Base-by-base conservation (phyloP, 1,140 invertebrate species). In the Trichogramma pretiosum region DNA sequence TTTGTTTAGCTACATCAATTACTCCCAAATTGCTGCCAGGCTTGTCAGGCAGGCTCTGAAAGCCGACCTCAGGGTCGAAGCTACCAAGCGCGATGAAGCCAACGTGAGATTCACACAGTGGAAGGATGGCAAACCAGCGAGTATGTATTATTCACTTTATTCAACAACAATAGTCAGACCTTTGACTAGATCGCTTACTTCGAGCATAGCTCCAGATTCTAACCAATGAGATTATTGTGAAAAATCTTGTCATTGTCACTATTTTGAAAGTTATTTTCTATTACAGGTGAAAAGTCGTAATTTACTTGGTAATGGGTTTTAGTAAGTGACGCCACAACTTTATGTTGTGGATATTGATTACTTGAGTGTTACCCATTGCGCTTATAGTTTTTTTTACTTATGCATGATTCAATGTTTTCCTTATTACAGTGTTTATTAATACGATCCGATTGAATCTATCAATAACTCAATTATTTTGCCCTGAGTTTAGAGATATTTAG, bases 21-120 rank as follows among this genome's bases (percentile, higher is more conserved):
- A 90, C 65, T 93, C 90, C 21, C 86, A 84, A 63, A 89, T 93
- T 63, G 87, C 89, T 59, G 89, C 90, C 10, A 82, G 77, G 63
- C 68, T 90, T 26, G 72, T 93, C 35, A 77, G 91, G 19, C 74
- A 82, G 61, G 78, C 86, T 16, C 64, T 95, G 46, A 93, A 91
- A 67, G 58, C 77, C 1, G 83, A 91, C 26, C 52, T 85, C 0
- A 77, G 73, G 59, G 70, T 69, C 13, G 88, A 88, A 41, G 89
- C 89, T 33, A 58, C 74, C 7, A 89, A 87, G 63, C 76, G 89
- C 48, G 81, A 85, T 59, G 81, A 81, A 50, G 80, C 78, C 21
- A 76, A 77, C 52, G 80, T 92, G 22, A 85, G 81, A 65, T 83
- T 92, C 50, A 89, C 86, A 14, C 79, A 80, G 52, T 94, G 89